Base-by-base conservation (phyloP, 2,113 vertebrate species). In the Siphamia tubifer region DNA sequence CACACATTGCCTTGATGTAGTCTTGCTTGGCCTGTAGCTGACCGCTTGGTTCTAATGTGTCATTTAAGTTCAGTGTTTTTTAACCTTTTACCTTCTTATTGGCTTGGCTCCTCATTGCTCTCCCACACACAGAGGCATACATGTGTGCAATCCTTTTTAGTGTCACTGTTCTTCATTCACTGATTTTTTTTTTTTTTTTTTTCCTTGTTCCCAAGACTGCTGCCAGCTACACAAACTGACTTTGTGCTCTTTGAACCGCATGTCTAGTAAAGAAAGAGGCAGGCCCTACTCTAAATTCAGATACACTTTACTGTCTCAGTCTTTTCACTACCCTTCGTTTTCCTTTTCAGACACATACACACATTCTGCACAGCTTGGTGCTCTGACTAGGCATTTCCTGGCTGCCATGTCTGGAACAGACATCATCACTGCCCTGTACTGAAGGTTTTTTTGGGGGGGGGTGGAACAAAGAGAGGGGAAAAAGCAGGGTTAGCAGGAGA, bases 331-430 rank as follows among this genome's bases (percentile, higher is more conserved):
- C 12, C 23, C 28, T 36, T 39, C 42, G 12, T 27, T 64, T 47
- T 58, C 19, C 40, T 32, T 60, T 54, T 20, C 42, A 47, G 19
- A 55, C 21, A 52, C 28, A 36, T 52, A 30, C 23, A 31, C 42
- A 19, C 11, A 24, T 20, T 17, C 52, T 64, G 44, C 40, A 53
- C 56, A 42, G 52, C 21, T 64, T 30, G 3, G 15, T 69, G 47
- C 66, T 66, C 48, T 69, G 74, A 79, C 74, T 38, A 60, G 57
- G 51, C 43, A 61, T 52, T 78, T 85, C 39, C 51, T 61, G 61
- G 49, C 56, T 68, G n/a, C 20, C 5, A 17, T 68, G 42, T 51
- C 43, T 40, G 15, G 20, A 80, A 75, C 61, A 31, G 62, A 68
- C 66, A 34, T 60, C 48, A 38, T 76, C 70, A 43, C 28, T 51